These are phyloP conservation scores for Streblospio benedicti DNA, from an alignment of 1,140 invertebrate genomes.

Conservation along the genomic window DNA sequence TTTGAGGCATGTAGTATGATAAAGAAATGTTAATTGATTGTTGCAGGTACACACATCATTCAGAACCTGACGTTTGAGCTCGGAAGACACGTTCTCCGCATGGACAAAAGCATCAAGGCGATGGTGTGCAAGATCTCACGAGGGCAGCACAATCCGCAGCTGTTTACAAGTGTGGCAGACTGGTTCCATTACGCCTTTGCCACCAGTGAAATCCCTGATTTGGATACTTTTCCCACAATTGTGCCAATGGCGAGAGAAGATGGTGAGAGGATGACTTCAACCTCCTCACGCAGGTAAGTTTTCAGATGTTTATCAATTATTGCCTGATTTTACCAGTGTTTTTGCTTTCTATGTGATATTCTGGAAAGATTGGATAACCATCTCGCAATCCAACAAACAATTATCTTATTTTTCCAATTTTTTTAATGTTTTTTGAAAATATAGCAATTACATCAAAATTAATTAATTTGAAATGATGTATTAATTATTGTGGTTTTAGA, in stretches of 20 bases:
- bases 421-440: background rate
- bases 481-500: background rate
- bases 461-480: background rate
- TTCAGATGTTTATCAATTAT: background rate
- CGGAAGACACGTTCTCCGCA: slow-evolving; percentile 53
- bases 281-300: background rate
- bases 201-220: slow-evolving; percentile 85
- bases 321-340: background rate
- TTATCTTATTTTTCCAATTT: background rate
- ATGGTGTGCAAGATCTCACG: slow-evolving; percentile 84
- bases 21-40: too few species aligned
- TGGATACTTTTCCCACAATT: slow-evolving; percentile 14
- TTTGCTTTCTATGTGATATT: too few species aligned
- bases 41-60: slow-evolving; percentile 49
- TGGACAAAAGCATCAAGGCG: slow-evolving; percentile 70
- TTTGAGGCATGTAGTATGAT: too few species aligned
- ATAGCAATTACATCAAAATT: background rate
- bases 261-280: background rate
- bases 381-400: too few species aligned
- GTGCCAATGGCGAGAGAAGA: background rate
- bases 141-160: slow-evolving; percentile 84
- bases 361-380: too few species aligned
- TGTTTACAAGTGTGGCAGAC: slow-evolving; percentile 84
- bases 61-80: slow-evolving; percentile 73
- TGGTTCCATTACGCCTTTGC: slow-evolving; percentile 96